A percentile compares a stretch with the other conserved stretches of the same genome.
Conservation (phyloP, 2,888 invertebrate species). For the Calameuta filiformis region DNA sequence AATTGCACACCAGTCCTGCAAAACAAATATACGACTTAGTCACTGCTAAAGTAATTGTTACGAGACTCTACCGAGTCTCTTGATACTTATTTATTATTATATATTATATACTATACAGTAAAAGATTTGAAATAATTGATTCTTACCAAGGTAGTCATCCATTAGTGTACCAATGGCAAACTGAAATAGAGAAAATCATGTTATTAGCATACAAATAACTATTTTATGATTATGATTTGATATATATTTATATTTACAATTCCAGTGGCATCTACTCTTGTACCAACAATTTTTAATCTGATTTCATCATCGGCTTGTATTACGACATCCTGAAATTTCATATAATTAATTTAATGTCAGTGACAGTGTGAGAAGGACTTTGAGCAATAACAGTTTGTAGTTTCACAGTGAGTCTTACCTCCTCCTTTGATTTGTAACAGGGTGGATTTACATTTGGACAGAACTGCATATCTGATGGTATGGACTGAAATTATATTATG, state of each 20-base stretch:
- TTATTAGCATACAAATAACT: neutral
- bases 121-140: constrained; percentile 57
- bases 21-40: constrained; percentile 15
- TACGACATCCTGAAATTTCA: constrained; percentile 78
- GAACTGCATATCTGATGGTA: constrained; percentile 99
- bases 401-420: constrained; percentile 66
- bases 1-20: constrained; percentile 53
- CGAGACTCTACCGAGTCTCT: neutral
- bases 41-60: neutral
- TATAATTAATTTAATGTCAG: constrained; percentile 4
- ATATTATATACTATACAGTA: neutral
- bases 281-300: constrained; percentile 97
- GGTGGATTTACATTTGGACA: constrained; percentile 98
- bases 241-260: constrained; percentile 79
- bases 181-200: constrained; percentile 70
- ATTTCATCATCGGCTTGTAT: constrained; percentile 98
- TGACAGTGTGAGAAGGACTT: neutral
- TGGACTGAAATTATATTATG: constrained; percentile 75
- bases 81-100: neutral
- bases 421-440: constrained; percentile 98
- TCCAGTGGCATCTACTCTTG: constrained; percentile 97
- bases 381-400: neutral
- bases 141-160: constrained; percentile 96
- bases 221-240: constrained; percentile 11
- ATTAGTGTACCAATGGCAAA: constrained; percentile 99